A percentile compares a stretch with the other conserved stretches of the same genome.
Conservation (phyloP, 2,113 vertebrate species). For the Tyrannus savana region DNA sequence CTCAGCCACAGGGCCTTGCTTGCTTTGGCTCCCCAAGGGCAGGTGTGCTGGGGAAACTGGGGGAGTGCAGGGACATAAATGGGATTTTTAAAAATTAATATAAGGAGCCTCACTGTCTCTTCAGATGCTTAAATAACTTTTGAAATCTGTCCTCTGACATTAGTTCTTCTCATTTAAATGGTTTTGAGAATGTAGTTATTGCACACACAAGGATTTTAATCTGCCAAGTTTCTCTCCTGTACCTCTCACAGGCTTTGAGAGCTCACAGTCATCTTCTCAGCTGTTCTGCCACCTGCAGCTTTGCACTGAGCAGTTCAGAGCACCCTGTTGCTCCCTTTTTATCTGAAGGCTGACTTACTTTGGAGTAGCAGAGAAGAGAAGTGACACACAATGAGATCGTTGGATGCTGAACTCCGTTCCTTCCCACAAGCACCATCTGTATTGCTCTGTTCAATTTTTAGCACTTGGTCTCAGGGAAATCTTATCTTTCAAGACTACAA, state of each 20-base stretch:
- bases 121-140: background rate
- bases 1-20: background rate
- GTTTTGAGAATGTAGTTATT: background rate
- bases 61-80: background rate
- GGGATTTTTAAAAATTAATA: background rate
- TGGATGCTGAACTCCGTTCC: fast-evolving
- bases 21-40: background rate
- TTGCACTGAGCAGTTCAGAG: background rate
- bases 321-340: background rate
- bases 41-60: background rate
- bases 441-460: background rate
- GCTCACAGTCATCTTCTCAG: background rate
- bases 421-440: background rate
- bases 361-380: background rate
- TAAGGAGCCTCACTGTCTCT: background rate
- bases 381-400: fast-evolving
- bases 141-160: background rate
- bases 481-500: background rate
- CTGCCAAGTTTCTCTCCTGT: background rate
- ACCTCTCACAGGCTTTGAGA: background rate
- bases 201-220: background rate
- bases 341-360: background rate
- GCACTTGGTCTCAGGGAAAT: background rate
- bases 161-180: background rate
- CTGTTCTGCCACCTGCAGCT: background rate